Evolutionary conservation across 64 coral and sea anemone species (phyloP).

Genomic region (Platygyra sinensis): DNA sequence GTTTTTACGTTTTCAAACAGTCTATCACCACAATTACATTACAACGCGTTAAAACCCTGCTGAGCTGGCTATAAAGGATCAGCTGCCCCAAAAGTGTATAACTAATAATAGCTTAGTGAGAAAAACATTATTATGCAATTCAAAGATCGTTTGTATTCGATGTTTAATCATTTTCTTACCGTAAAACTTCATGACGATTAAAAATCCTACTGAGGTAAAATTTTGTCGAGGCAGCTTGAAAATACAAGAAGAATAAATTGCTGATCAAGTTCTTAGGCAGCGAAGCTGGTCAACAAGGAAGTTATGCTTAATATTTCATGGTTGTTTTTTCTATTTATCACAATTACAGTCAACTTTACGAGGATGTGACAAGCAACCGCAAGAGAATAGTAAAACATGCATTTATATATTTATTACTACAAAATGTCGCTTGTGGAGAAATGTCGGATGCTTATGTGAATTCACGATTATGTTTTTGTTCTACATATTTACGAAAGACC

Average conservation of each 20-base stretch:
- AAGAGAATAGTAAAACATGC: not conserved
- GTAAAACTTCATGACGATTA: too few relatives aligned
- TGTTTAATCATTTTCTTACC: not conserved
- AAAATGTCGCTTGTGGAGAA: not conserved
- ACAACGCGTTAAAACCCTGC: not conserved
- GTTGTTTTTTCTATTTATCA: not conserved
- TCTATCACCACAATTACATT: not conserved
- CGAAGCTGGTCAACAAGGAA: not conserved
- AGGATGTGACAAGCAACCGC: not conserved
- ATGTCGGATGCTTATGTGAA: not conserved
- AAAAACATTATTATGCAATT: not conserved
- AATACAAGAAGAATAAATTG: not conserved
- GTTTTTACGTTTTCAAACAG: not conserved
- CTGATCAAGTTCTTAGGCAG: not conserved
- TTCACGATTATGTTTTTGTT: not conserved
- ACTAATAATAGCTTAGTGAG: not conserved
- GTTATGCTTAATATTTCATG: not conserved
- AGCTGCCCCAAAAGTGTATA: not conserved
- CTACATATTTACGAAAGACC: too few relatives aligned
- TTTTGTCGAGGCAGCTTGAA: too few relatives aligned
- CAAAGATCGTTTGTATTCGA: not conserved
- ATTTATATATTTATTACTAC: not conserved
- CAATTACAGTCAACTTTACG: not conserved
- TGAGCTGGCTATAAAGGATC: not conserved
- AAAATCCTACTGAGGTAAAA: not conserved